These are phyloP conservation scores for Aradus depressus DNA, from an alignment of 2,888 invertebrate genomes.

Conservation along the genomic window DNA sequence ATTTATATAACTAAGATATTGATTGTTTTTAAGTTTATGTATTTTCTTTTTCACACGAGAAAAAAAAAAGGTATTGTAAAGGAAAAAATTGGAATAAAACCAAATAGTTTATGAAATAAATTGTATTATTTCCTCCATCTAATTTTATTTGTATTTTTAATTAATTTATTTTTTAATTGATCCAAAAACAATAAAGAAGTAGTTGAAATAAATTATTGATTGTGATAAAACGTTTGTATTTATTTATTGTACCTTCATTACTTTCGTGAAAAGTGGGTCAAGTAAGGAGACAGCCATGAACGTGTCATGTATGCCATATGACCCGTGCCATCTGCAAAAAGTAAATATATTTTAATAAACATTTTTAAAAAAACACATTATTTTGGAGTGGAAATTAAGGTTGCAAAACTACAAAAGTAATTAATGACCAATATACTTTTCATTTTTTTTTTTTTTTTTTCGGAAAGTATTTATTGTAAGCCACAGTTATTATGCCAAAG, in stretches of 20 bases:
- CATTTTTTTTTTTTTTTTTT: too few relatives aligned
- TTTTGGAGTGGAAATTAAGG: neutral
- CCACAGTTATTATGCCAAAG: too few relatives aligned
- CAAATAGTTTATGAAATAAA: constrained; percentile 34
- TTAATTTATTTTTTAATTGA: neutral
- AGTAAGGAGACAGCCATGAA: too few relatives aligned
- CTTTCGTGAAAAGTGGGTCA: neutral
- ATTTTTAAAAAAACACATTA: neutral
- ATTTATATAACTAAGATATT: neutral
- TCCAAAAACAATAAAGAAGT: constrained; percentile 18
- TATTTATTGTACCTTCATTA: neutral
- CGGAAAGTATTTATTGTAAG: too few relatives aligned
- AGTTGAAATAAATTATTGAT: constrained; percentile 26
- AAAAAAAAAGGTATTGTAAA: constrained; percentile 31
- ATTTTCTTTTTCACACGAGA: too few relatives aligned
- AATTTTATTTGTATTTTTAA: constrained; percentile 5
- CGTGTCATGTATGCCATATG: too few relatives aligned
- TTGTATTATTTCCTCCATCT: constrained; percentile 17
- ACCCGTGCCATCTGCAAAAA: too few relatives aligned
- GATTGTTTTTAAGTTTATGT: constrained; percentile 14
- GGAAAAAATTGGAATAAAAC: constrained; percentile 33
- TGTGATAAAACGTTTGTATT: constrained; percentile 22
- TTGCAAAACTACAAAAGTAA: too few relatives aligned
- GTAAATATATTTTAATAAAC: neutral
- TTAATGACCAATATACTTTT: too few relatives aligned